Percentiles rank a stretch among this genome's conserved stretches.
phyloP scores from a whole-genome alignment of 2,797 vertebrate genomes.

The Mormyrus hasselquistii region DNA sequence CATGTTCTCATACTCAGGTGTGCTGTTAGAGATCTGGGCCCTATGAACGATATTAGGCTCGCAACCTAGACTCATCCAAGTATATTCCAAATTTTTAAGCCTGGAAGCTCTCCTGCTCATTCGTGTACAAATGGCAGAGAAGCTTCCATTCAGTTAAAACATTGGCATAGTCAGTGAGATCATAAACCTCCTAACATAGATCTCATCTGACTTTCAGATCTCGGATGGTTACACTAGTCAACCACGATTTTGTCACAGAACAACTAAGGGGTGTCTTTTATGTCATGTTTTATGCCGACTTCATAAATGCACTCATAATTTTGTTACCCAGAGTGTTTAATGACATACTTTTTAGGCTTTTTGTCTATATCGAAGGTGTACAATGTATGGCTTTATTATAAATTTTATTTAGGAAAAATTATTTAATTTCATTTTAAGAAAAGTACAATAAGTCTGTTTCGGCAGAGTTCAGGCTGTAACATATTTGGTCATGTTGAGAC shows the following conservation, averaged over 20 bases:
- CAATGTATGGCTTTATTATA: neutral
- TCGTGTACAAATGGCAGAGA: neutral
- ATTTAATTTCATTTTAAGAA: neutral
- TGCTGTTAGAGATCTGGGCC: neutral
- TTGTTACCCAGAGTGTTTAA: neutral
- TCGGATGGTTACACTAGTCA: neutral
- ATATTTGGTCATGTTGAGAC: neutral
- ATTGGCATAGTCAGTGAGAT: neutral
- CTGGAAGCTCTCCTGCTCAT: neutral
- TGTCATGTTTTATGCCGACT: neutral
- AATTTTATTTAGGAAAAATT: neutral
- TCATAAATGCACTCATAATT: neutral
- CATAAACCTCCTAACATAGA: neutral
- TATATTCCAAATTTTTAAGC: neutral
- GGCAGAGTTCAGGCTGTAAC: neutral
- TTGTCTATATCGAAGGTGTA: neutral
- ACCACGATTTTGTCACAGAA: neutral
- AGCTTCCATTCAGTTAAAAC: neutral
- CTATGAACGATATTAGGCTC: neutral
- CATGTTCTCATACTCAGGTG: neutral
- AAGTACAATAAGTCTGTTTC: neutral
- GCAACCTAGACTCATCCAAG: neutral
- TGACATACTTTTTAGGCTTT: neutral
- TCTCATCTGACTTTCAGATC: neutral
- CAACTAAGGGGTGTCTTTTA: neutral